These are phyloP conservation scores for Bucco capensis DNA, from an alignment of 2,113 vertebrate genomes.

Conservation along the genomic window DNA sequence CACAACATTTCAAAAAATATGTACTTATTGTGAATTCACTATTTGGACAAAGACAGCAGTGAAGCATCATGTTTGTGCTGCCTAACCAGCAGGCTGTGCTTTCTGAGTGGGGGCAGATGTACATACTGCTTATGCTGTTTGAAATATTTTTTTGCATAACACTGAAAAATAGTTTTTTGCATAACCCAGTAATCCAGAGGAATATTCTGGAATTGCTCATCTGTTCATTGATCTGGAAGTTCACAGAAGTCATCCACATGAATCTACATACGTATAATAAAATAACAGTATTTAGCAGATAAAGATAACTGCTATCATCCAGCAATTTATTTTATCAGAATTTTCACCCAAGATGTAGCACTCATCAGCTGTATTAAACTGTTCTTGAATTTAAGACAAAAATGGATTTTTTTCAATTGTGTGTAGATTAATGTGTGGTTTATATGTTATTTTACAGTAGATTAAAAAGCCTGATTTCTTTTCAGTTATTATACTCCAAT, in stretches of 20 bases:
- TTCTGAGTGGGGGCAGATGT: neutral
- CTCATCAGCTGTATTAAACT: neutral
- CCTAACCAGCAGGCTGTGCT: neutral
- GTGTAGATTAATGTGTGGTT: neutral
- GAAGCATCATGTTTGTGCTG: neutral
- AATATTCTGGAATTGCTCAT: neutral
- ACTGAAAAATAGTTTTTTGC: neutral
- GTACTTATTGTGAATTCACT: neutral
- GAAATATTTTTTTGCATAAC: neutral
- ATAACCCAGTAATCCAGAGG: neutral
- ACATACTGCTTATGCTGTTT: neutral
- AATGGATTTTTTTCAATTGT: neutral
- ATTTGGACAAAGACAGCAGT: neutral
- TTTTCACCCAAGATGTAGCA: neutral
- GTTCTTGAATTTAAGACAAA: neutral
- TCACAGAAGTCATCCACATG: neutral
- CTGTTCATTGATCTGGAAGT: neutral
- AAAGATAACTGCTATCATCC: neutral
- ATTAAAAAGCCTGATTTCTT: neutral
- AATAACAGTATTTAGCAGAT: neutral
- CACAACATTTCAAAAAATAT: neutral
- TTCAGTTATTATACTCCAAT: neutral
- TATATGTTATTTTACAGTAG: neutral
- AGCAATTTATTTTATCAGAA: neutral
- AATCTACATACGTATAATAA: neutral